Conservation (phyloP, 2,888 invertebrate species). For the Dryadula phaetusa region DNA sequence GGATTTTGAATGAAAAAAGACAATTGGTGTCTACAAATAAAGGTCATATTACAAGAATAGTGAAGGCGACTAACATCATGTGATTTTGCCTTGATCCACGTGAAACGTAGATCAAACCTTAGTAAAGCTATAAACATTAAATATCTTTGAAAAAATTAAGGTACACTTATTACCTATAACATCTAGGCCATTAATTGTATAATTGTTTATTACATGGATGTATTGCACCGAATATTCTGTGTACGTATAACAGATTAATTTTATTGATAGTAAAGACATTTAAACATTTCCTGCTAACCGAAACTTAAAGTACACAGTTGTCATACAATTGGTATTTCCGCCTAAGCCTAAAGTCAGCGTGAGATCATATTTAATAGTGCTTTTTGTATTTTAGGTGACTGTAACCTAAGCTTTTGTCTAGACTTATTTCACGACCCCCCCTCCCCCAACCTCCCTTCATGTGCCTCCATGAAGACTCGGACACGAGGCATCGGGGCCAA, state of each 20-base stretch:
- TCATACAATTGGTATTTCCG: conserved; percentile 41
- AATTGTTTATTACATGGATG: background rate
- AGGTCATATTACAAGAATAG: conserved; percentile 65
- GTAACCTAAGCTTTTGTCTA: conserved; percentile 32
- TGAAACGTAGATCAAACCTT: conserved; percentile 49
- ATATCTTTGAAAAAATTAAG: background rate
- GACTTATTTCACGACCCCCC: conserved; percentile 39
- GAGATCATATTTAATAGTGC: conserved; percentile 12
- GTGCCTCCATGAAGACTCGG: conserved; percentile 43
- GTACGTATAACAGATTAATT: background rate
- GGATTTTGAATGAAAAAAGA: conserved; percentile 72
- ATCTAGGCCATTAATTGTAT: background rate
- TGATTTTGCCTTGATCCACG: conserved; percentile 68
- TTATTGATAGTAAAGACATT: background rate
- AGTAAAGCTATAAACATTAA: conserved; percentile 35
- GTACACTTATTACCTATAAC: background rate
- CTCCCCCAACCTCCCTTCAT: conserved; percentile 41
- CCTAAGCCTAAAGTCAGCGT: conserved; percentile 26
- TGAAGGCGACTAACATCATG: conserved; percentile 61
- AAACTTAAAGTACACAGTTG: conserved; percentile 20
- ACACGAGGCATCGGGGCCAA: conserved; percentile 74
- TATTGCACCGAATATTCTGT: background rate
- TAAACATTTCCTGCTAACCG: conserved; percentile 10
- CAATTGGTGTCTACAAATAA: conserved; percentile 69
- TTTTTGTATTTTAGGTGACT: conserved; percentile 1